phyloP scores from a whole-genome alignment of 2,888 invertebrate genomes.

The Dendrolimus houi region DNA sequence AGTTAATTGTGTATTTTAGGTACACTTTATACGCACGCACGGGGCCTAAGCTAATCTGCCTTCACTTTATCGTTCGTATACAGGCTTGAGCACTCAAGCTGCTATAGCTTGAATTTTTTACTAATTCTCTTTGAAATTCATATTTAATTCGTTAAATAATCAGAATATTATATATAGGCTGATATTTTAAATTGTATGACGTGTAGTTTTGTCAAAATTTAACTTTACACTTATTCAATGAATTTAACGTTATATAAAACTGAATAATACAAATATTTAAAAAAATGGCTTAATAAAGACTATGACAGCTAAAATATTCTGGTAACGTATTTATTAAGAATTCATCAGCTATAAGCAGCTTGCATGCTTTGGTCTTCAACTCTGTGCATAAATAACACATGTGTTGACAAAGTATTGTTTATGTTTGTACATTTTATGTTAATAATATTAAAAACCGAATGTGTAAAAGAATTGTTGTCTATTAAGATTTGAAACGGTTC shows the following conservation, averaged over 20 bases:
- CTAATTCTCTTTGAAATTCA: no score
- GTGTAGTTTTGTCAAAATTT: no score
- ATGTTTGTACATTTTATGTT: slow-evolving; percentile 68
- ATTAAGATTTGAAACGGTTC: slow-evolving; percentile 54
- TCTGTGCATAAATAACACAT: slow-evolving; percentile 52
- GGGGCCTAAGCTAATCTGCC: slow-evolving; percentile 23
- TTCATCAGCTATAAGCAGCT: not conserved
- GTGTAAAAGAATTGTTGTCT: slow-evolving; percentile 43
- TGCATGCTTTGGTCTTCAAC: slow-evolving; percentile 11
- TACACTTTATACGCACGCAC: slow-evolving; percentile 38
- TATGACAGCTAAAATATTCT: no score
- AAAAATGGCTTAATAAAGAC: no score
- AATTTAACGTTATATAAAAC: no score
- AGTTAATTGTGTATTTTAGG: slow-evolving; percentile 46
- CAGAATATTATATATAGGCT: no score
- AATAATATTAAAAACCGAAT: slow-evolving; percentile 47
- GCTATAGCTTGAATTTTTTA: not conserved
- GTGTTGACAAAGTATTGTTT: slow-evolving; percentile 60
- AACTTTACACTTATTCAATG: no score
- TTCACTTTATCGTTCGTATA: slow-evolving; percentile 30
- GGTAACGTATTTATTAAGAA: no score
- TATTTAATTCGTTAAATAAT: no score
- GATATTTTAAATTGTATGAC: no score
- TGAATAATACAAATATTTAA: no score
- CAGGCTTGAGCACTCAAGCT: not conserved